A percentile compares a stretch with the other conserved stretches of the same genome.
Evolutionary conservation across 2,888 invertebrate species (phyloP).

Genomic region (Temnothorax unifasciatus): DNA sequence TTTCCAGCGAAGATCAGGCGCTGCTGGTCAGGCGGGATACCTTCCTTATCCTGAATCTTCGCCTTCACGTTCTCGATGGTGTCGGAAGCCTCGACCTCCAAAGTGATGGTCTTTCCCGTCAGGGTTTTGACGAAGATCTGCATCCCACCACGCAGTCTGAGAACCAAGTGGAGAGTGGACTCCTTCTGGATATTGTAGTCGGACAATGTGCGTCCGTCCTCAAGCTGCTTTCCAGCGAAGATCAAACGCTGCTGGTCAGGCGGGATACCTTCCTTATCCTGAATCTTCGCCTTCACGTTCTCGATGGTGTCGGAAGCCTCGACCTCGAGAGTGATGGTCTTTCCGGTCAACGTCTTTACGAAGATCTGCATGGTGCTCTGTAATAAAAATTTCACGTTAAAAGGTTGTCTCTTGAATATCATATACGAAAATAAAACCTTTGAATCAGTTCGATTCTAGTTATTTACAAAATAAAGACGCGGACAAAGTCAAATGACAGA

Average conservation of each 20-base stretch:
- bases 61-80: conserved; percentile 79
- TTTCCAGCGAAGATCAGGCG: conserved; percentile 79
- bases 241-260: conserved; percentile 74
- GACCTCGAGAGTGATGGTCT: conserved; percentile 73
- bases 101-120: conserved; percentile 77
- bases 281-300: conserved; percentile 74
- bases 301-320: conserved; percentile 75
- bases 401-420: background rate
- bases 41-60: conserved; percentile 79
- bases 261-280: conserved; percentile 74
- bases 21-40: conserved; percentile 80
- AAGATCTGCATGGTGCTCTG: conserved; percentile 71
- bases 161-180: conserved; percentile 72
- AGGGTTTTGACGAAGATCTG: conserved; percentile 75
- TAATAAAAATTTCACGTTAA: background rate
- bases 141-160: conserved; percentile 73
- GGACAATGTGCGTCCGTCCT: conserved; percentile 72
- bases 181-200: conserved; percentile 76
- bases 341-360: conserved; percentile 72
- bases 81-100: conserved; percentile 78
- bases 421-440: background rate
- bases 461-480: background rate
- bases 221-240: conserved; percentile 74
- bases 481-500: background rate
- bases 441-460: background rate